phyloP scores from a whole-genome alignment of 1,140 invertebrate species.

The Drosophila sechellia region DNA sequence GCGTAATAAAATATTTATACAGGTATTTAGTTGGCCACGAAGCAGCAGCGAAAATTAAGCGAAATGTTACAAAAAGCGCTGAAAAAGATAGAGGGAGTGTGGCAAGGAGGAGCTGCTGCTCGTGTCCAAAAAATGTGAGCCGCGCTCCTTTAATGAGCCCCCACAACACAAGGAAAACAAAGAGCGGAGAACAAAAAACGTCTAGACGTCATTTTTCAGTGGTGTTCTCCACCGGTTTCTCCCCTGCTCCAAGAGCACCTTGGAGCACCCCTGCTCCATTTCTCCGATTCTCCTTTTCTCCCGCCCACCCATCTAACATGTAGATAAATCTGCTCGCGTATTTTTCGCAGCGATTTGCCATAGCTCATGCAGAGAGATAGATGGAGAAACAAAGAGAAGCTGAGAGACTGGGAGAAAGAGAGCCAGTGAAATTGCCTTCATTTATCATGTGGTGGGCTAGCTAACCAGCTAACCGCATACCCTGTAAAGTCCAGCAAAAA shows the following conservation, averaged over 20 bases:
- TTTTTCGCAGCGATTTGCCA: constrained; percentile 53
- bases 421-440: constrained; percentile 55
- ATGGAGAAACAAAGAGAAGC: constrained; percentile 19
- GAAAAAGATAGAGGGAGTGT: neutral
- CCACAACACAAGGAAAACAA: too few relatives aligned
- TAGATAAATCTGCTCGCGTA: constrained; percentile 64
- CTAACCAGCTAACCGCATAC: constrained; percentile 7
- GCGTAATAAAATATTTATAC: constrained; percentile 82
- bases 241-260: neutral
- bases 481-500: neutral
- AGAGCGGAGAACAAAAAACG: constrained; percentile 48
- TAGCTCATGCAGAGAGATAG: constrained; percentile 39
- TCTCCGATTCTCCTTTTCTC: neutral
- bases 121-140: constrained; percentile 21
- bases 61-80: constrained; percentile 3
- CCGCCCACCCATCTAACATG: constrained; percentile 13
- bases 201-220: constrained; percentile 77
- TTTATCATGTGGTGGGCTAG: constrained; percentile 56
- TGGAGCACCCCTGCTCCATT: neutral
- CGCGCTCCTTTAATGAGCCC: constrained; percentile 21
- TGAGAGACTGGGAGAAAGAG: constrained; percentile 18
- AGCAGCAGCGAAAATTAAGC: constrained; percentile 54
- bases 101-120: neutral
- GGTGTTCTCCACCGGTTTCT: neutral
- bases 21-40: constrained; percentile 73